phyloP scores from a whole-genome alignment of 1,140 invertebrate species.

The Coenobita brevimanus region DNA sequence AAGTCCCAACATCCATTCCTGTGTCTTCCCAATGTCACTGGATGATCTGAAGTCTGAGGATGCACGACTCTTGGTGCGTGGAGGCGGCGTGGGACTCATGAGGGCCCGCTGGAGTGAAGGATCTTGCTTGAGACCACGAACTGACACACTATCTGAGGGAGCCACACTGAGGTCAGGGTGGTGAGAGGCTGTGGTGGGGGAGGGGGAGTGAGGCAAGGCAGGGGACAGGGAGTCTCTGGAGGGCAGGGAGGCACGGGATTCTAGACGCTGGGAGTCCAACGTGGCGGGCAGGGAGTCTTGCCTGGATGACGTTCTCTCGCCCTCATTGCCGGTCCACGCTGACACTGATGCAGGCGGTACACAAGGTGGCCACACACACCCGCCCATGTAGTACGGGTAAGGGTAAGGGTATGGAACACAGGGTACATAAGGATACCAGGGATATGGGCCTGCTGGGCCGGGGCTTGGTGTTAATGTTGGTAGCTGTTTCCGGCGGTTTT shows the following conservation, averaged over 20 bases:
- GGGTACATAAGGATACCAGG: conserved; percentile 65
- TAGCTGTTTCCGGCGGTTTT: conserved; percentile 58
- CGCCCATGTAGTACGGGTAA: conserved; percentile 60
- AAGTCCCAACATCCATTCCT: conserved; percentile 59
- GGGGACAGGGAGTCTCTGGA: conserved; percentile 45
- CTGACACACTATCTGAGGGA: conserved; percentile 66
- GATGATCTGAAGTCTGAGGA: conserved; percentile 13
- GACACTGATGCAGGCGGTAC: conserved; percentile 6
- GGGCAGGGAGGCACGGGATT: conserved; percentile 42
- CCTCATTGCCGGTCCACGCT: conserved; percentile 39
- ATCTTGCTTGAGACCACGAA: conserved; percentile 46
- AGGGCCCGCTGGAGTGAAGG: conserved; percentile 33
- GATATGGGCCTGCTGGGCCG: conserved; percentile 20
- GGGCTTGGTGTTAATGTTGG: background rate
- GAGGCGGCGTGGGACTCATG: conserved; percentile 30
- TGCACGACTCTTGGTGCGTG: conserved; percentile 35
- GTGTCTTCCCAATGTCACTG: conserved; percentile 50
- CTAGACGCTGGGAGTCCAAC: conserved; percentile 48
- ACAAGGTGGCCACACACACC: conserved; percentile 49
- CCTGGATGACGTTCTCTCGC: conserved; percentile 41
- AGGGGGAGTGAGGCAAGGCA: conserved; percentile 32
- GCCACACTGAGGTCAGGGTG: conserved; percentile 53
- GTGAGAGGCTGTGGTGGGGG: conserved; percentile 56
- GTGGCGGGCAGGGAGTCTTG: conserved; percentile 35
- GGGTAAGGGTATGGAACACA: conserved; percentile 61